Evolutionary conservation across 2,888 invertebrate genomes (phyloP), one percentile per base, ranked within the genome.

Genomic region (Xanthia icteritia): DNA sequence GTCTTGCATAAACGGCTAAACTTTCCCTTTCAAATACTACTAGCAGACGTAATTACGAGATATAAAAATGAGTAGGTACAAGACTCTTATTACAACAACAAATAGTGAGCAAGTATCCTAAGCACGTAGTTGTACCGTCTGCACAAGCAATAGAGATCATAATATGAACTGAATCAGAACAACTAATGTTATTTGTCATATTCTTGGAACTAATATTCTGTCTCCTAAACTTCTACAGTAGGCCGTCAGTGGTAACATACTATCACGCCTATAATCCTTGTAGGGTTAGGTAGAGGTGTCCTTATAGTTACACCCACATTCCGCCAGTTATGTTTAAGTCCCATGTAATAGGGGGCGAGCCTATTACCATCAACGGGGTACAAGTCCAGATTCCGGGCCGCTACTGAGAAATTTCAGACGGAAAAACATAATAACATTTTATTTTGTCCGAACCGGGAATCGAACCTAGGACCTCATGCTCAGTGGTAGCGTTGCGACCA

Each of bases 71-170:
- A 69, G 61, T n/a, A n/a, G n/a, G n/a, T 54, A 67, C 31, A 72
- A 74, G 23, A 76, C 45, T 56, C 51, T 66, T 77, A 45, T 61
- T 64, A 79, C 66, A 74, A 76, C 61, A 66, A n/a, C 36, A 54
- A 77, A 81, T 58, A 66, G 23, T 51, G 60, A 45, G 54, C 48
- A 73, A 81, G 64, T 81, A 77, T 75, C 39, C 54, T 36, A 69
- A 66, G 27, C 83, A 79, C 75, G 81, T 85, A 78, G 67, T 42
- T 56, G 23, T 83, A 64, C 76, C 63, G 45, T 71, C 69, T 82
- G 45, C 23, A 51, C 13, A 36, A 85, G 58, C 54, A 73, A 79
- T 77, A 72, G n/a, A 75, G 51, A 60, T 63, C 66, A 65, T 42
- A 67, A 15, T 48, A 71, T 51, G n/a, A 64, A 73, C 51, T 68